Percentiles rank a stretch among this genome's conserved stretches.
Conservation (phyloP, 1,140 invertebrate species). For the Bombus confusus region DNA sequence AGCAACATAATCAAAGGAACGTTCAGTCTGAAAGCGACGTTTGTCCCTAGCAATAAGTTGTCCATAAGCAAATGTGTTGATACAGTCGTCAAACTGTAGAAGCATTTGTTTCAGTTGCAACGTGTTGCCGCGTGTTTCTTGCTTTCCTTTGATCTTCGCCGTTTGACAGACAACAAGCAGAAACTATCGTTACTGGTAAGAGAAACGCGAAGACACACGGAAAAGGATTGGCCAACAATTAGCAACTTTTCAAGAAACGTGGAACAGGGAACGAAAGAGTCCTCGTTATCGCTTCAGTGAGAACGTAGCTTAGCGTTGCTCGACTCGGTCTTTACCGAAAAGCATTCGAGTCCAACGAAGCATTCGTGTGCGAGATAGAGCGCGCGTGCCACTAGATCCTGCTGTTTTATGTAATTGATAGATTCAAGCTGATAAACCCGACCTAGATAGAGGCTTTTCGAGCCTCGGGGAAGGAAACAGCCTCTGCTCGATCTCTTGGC, state of each 20-base stretch:
- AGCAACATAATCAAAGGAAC: background rate
- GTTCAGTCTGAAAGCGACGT: background rate
- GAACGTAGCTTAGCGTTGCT: too few relatives aligned
- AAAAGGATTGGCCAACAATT: background rate
- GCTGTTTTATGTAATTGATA: constrained; percentile 72
- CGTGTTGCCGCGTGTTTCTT: background rate
- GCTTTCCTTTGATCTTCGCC: background rate
- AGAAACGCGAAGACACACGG: background rate
- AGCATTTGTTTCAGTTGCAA: too few relatives aligned
- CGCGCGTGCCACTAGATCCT: constrained; percentile 39
- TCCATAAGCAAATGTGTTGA: background rate
- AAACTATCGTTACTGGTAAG: background rate
- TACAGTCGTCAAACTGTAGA: background rate
- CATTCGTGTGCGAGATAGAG: constrained; percentile 50
- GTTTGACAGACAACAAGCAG: background rate
- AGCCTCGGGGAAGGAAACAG: background rate
- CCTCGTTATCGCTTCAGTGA: background rate
- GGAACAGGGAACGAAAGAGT: too few relatives aligned
- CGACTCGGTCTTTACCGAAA: background rate
- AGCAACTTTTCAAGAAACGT: background rate
- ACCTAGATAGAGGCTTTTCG: constrained; percentile 67
- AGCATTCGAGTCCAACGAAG: constrained; percentile 68
- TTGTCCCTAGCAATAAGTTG: background rate
- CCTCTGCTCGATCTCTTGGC: constrained; percentile 36
- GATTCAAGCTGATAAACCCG: constrained; percentile 70